Evolutionary conservation across 2,888 invertebrate genomes (phyloP).

Genomic region (Parnassius smintheus): DNA sequence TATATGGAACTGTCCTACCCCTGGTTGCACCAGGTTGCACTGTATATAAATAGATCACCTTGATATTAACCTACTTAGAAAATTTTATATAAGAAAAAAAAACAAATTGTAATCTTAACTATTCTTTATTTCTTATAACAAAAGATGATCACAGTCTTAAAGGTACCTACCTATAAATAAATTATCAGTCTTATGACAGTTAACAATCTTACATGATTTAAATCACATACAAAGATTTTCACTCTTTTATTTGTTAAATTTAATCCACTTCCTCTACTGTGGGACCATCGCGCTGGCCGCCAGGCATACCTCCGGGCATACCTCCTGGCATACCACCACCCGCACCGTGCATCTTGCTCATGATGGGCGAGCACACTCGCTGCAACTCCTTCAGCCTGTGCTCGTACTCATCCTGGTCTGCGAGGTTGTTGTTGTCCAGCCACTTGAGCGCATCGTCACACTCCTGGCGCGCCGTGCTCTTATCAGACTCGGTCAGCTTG

Average conservation of each 20-base stretch:
- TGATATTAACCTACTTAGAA: too few species aligned
- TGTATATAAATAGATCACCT: too few species aligned
- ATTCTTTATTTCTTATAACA: too few species aligned
- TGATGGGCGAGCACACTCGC: conserved; percentile 78
- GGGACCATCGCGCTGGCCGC: conserved; percentile 43
- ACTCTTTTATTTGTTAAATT: conserved; percentile 9
- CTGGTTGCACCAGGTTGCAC: too few species aligned
- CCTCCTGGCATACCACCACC: conserved; percentile 27
- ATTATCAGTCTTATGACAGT: too few species aligned
- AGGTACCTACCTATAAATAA: too few species aligned
- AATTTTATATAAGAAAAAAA: too few species aligned
- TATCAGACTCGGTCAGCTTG: conserved; percentile 84
- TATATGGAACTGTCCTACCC: too few species aligned
- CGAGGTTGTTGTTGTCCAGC: conserved; percentile 85
- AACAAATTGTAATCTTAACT: too few species aligned
- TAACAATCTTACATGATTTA: too few species aligned
- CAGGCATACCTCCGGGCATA: conserved; percentile 16
- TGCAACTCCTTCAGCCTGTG: conserved; percentile 82
- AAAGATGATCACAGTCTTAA: too few species aligned
- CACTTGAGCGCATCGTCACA: conserved; percentile 84
- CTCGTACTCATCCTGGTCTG: conserved; percentile 84
- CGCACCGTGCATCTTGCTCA: conserved; percentile 81
- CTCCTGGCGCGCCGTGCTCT: conserved; percentile 64
- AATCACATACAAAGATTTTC: too few species aligned
- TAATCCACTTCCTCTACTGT: conserved; percentile 62